Percentiles rank a stretch among this genome's conserved stretches.
phyloP scores from a whole-genome alignment of 2,113 vertebrate genomes.

The Thomomys bottae region DNA sequence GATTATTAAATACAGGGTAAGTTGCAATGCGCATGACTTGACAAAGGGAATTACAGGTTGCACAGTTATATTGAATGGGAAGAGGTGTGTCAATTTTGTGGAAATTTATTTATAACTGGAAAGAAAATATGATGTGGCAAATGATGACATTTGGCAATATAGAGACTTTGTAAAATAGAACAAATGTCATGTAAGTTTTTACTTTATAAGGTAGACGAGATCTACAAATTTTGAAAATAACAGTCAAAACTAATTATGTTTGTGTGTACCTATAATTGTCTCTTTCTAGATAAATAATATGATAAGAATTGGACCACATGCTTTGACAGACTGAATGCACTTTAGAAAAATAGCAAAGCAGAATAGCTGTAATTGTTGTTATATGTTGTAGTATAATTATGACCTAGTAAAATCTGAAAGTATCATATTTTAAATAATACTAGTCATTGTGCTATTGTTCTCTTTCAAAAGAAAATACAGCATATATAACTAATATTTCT shows the following conservation, averaged over 20 bases:
- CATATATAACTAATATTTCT: constrained; percentile 48
- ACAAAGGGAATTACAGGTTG: constrained; percentile 53
- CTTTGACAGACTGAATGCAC: neutral
- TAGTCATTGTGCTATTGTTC: constrained; percentile 13
- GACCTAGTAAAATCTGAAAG: neutral
- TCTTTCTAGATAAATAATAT: neutral
- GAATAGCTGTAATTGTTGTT: constrained; percentile 30
- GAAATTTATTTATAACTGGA: constrained; percentile 35
- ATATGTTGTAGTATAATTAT: neutral
- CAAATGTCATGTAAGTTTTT: neutral
- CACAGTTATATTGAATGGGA: constrained; percentile 46
- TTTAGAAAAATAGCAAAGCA: constrained; percentile 21
- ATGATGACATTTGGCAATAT: constrained; percentile 10
- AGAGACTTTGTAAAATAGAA: constrained; percentile 18
- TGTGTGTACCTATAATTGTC: neutral
- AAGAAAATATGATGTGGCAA: constrained; percentile 81
- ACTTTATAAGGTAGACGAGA: neutral
- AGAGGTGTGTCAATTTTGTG: constrained; percentile 58
- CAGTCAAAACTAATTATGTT: constrained; percentile 9
- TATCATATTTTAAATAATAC: constrained; percentile 5
- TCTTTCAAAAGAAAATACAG: constrained; percentile 74
- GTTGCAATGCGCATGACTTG: constrained; percentile 56
- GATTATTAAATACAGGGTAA: constrained; percentile 72
- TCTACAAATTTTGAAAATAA: constrained; percentile 35
- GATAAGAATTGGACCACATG: neutral